Base-by-base conservation (phyloP, 2,113 vertebrate species). In the Melanocharis versteri region DNA sequence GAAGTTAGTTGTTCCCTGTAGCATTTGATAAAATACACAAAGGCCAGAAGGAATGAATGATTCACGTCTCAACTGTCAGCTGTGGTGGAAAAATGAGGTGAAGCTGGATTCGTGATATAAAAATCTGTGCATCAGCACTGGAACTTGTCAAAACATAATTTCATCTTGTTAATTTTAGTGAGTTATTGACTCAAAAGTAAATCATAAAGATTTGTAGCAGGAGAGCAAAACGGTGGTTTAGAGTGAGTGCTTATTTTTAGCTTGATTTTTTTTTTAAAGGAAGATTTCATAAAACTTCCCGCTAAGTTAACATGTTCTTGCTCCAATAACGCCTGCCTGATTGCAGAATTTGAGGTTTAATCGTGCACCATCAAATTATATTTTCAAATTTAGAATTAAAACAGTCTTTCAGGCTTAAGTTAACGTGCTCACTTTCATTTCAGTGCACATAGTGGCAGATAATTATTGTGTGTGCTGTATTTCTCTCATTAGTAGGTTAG, bases 71-170 rank as follows among this genome's bases (percentile, higher is more conserved):
- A 17, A 84, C 95, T 96, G 94, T 93, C 93, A 93, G 57, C 87
- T 57, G 50, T 33, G 64, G 69, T 91, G 73, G 92, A 84, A 83
- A 89, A 89, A 92, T 40, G 90, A 96, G 90, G 90, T 90, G 86
- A 94, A 90, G 77, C 91, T 95, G 90, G 65, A 89, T 93, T 95
- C 37, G 30, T 94, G 91, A 96, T 96, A 78, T 83, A 72, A 83
- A 91, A 92, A 94, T 96, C 81, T 95, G 83, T 96, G 97, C 95
- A 90, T 96, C 94, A 87, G 71, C 68, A 71, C 80, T 73, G 83
- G 84, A 94, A 94, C 87, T 83, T 97, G 96, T 97, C 97, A 96
- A 95, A 97, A 96, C 92, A 93, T 94, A 83, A 95, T 96, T 97
- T 96, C 66, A 50, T 72, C 86, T 87, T 93, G 83, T 97, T 96